Conservation (phyloP, 2,113 vertebrate genomes). For the Forbesichthys papilliferus region DNA sequence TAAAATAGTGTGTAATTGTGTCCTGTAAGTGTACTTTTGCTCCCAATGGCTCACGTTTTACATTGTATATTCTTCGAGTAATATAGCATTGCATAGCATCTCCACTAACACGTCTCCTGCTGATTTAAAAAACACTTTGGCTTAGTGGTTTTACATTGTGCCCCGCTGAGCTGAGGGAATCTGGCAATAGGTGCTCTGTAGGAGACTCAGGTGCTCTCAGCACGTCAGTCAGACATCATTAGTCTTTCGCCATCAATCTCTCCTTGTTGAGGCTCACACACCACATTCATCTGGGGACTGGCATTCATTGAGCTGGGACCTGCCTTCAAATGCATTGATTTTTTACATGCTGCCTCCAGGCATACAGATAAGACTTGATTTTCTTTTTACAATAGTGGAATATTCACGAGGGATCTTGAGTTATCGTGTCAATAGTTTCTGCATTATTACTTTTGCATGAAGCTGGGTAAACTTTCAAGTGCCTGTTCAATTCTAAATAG, state of each 20-base stretch:
- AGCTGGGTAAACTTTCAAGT: constrained; percentile 19
- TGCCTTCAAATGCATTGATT: constrained; percentile 41
- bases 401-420: not conserved
- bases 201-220: constrained; percentile 55
- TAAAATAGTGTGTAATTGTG: no score
- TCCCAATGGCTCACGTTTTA: not conserved
- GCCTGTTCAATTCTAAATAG: not conserved
- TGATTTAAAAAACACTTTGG: not conserved
- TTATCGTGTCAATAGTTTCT: not conserved
- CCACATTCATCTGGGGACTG: constrained; percentile 33
- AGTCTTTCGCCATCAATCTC: constrained; percentile 47
- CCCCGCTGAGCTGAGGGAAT: constrained; percentile 18
- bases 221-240: constrained; percentile 39
- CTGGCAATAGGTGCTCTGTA: constrained; percentile 19
- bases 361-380: constrained; percentile 14
- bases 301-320: constrained; percentile 37
- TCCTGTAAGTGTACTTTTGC: no score
- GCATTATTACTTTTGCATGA: constrained; percentile 9
- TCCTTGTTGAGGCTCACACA: constrained; percentile 30
- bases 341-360: constrained; percentile 5
- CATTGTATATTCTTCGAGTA: not conserved
- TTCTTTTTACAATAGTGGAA: not conserved
- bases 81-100: no score
- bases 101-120: not conserved
- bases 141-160: constrained; percentile 5